phyloP scores from a whole-genome alignment of 2,797 vertebrate genomes.

The Natrix natrix region DNA sequence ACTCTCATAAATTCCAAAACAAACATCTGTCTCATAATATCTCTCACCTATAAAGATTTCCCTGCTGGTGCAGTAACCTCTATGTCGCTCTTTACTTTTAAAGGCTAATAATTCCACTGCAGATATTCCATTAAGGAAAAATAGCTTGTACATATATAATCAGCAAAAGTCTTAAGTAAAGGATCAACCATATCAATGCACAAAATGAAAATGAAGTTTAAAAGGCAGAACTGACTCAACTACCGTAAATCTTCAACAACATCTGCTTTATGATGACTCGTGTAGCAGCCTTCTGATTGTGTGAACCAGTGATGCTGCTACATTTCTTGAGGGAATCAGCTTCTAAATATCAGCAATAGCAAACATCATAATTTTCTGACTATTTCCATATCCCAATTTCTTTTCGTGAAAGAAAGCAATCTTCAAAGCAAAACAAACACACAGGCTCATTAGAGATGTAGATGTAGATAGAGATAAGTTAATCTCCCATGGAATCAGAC shows the following conservation, averaged over 20 bases:
- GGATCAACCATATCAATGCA: background rate
- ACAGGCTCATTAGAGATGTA: background rate
- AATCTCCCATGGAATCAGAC: background rate
- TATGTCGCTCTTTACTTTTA: background rate
- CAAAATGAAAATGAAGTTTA: background rate
- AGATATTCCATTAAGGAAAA: background rate
- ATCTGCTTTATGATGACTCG: background rate
- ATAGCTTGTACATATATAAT: background rate
- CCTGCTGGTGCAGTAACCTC: background rate
- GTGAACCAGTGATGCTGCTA: background rate
- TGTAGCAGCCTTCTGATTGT: background rate
- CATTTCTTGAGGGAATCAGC: background rate
- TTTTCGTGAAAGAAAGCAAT: background rate
- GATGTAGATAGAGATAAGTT: background rate
- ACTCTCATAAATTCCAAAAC: rapidly evolving
- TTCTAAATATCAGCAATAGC: background rate
- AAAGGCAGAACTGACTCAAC: background rate
- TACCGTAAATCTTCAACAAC: background rate
- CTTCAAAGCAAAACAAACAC: background rate
- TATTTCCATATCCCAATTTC: background rate
- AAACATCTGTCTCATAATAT: background rate
- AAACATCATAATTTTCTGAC: background rate
- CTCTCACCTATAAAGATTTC: constrained; percentile 8
- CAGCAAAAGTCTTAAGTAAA: background rate
- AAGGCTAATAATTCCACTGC: background rate